Percentiles rank a stretch among this genome's conserved stretches.
phyloP scores from a whole-genome alignment of 2,797 vertebrate species.

The Gymnopithys bicolor region DNA sequence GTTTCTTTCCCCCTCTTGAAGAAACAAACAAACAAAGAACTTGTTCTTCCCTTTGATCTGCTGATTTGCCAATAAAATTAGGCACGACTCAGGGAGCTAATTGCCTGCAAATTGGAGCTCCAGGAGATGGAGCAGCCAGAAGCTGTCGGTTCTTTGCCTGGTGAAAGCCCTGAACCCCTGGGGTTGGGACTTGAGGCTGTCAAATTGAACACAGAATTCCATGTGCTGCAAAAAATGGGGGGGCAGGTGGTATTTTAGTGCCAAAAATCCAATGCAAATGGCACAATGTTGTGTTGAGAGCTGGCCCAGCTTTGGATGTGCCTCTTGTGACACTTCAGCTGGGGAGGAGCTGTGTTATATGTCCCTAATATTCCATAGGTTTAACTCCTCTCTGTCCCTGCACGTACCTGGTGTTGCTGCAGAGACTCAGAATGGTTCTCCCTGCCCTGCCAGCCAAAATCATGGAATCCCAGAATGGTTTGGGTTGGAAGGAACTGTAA shows the following conservation, averaged over 20 bases:
- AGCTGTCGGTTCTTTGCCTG: not conserved
- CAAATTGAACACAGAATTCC: not conserved
- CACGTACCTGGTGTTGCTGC: not conserved
- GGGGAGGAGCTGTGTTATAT: not conserved
- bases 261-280: not conserved
- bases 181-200: not conserved
- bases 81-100: not conserved
- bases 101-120: not conserved
- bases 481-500: not conserved
- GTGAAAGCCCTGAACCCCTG: not conserved
- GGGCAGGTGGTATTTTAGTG: not conserved
- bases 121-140: not conserved
- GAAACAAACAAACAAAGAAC: not conserved
- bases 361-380: not conserved
- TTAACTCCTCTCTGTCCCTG: rapidly evolving
- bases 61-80: slow-evolving; percentile 26
- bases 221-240: not conserved
- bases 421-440: not conserved
- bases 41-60: not conserved
- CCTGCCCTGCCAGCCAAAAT: not conserved
- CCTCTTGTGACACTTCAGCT: not conserved
- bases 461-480: not conserved
- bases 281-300: not conserved
- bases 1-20: not conserved
- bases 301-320: not conserved